Conservation (phyloP, 1,140 invertebrate species). For the Matsumurasca onukii region DNA sequence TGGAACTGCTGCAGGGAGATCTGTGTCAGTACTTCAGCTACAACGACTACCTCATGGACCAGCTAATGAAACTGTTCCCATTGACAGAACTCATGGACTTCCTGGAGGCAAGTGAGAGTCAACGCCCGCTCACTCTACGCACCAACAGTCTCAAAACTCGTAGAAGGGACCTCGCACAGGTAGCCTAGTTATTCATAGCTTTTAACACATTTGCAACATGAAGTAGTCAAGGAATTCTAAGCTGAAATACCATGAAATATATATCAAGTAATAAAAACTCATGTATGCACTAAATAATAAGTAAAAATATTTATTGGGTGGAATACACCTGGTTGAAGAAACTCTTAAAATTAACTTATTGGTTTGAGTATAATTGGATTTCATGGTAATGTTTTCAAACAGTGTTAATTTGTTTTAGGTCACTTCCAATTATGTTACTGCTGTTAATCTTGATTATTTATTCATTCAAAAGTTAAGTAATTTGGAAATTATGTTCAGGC, state of each 20-base stretch:
- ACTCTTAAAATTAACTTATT: background rate
- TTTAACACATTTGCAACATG: too few relatives aligned
- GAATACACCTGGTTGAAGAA: background rate
- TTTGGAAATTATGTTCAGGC: slow-evolving; percentile 54
- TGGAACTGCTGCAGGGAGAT: slow-evolving; percentile 76
- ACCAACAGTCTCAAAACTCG: slow-evolving; percentile 96
- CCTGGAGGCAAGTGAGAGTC: slow-evolving; percentile 95
- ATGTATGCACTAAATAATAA: too few relatives aligned
- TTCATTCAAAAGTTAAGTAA: background rate
- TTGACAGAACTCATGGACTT: slow-evolving; percentile 89
- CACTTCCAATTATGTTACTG: background rate
- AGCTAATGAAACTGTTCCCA: slow-evolving; percentile 92
- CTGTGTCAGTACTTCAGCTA: slow-evolving; percentile 96
- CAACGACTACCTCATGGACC: slow-evolving; percentile 94
- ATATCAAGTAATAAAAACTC: too few relatives aligned
- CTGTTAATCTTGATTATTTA: background rate
- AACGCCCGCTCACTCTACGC: slow-evolving; percentile 92
- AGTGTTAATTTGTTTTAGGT: background rate
- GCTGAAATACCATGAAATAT: too few relatives aligned
- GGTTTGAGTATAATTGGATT: background rate
- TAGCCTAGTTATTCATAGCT: too few relatives aligned
- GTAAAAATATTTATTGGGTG: too few relatives aligned
- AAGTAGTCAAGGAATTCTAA: too few relatives aligned
- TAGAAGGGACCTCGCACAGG: slow-evolving; percentile 88
- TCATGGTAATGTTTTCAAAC: background rate